Percentiles rank a stretch among this genome's conserved stretches.
Conservation (phyloP, 1,140 invertebrate species). For the Lucilia sericata region DNA sequence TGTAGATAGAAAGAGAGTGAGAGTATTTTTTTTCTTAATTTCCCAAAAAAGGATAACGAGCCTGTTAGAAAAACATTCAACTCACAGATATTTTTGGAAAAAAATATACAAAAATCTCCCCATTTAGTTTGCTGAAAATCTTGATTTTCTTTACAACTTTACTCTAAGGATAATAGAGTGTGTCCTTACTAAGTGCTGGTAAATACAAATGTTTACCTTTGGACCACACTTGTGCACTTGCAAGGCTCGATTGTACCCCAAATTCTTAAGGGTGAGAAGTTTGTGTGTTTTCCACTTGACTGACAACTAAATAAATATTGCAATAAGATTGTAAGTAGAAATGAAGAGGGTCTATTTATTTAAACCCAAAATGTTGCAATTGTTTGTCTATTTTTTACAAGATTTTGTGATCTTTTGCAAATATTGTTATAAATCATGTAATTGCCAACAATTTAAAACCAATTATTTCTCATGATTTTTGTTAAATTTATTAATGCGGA, state of each 20-base stretch:
- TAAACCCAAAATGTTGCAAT: constrained; percentile 4
- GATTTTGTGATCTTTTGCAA: background rate
- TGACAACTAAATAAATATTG: background rate
- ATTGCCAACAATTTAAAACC: constrained; percentile 23
- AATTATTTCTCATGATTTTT: background rate
- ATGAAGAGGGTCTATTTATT: background rate
- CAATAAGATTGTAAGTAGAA: background rate
- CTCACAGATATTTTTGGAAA: no score
- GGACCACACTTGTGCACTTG: constrained; percentile 21
- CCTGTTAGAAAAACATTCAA: no score
- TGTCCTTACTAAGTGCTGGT: background rate
- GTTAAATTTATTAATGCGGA: background rate
- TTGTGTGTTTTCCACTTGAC: constrained; percentile 2
- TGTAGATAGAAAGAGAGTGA: no score
- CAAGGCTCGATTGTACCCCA: background rate
- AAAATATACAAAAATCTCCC: background rate
- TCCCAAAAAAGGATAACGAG: no score
- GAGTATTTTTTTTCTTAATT: no score
- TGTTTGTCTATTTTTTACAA: background rate
- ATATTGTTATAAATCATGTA: background rate
- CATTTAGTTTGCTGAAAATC: background rate
- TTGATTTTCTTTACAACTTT: background rate
- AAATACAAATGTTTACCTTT: background rate
- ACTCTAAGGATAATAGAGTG: background rate
- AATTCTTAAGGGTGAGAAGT: background rate